Conservation (phyloP, 2,888 invertebrate species). For the Limnephilus marmoratus region DNA sequence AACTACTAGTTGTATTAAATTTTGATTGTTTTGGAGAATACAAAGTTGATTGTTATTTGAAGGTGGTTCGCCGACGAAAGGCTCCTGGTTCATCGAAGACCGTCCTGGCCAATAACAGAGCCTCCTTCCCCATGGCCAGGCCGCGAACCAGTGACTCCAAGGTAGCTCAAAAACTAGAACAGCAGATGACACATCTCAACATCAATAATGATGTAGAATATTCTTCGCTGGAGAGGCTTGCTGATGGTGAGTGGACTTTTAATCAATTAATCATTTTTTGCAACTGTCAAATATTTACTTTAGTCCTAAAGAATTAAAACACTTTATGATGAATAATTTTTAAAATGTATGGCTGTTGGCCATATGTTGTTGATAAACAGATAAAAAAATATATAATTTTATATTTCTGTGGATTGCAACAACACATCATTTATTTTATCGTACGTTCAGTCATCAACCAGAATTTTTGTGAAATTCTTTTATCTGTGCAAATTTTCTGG, state of each 20-base stretch:
- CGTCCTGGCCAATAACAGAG: slow-evolving; percentile 76
- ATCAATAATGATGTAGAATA: slow-evolving; percentile 75
- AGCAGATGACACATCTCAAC: slow-evolving; percentile 72
- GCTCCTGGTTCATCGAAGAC: slow-evolving; percentile 72
- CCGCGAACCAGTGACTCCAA: slow-evolving; percentile 76
- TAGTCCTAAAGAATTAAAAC: too few relatives aligned
- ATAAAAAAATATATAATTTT: too few relatives aligned
- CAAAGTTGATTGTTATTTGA: slow-evolving; percentile 5
- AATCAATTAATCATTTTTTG: neutral
- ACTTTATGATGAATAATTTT: neutral
- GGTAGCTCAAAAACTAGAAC: slow-evolving; percentile 74
- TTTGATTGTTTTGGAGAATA: neutral
- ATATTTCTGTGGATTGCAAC: too few relatives aligned
- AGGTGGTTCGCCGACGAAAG: slow-evolving; percentile 81
- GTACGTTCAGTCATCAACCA: too few relatives aligned
- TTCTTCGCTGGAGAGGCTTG: slow-evolving; percentile 79
- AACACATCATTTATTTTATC: too few relatives aligned
- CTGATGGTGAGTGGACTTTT: slow-evolving; percentile 70
- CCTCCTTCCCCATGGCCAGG: slow-evolving; percentile 82
- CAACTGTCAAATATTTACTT: too few relatives aligned
- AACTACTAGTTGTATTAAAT: neutral
- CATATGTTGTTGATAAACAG: too few relatives aligned
- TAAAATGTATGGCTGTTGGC: neutral
- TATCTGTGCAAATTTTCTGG: too few relatives aligned
- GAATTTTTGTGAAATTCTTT: too few relatives aligned